Evolutionary conservation across 2,888 invertebrate genomes (phyloP), one percentile per base, ranked within the genome.

Genomic region (Boloria euphrosyne): DNA sequence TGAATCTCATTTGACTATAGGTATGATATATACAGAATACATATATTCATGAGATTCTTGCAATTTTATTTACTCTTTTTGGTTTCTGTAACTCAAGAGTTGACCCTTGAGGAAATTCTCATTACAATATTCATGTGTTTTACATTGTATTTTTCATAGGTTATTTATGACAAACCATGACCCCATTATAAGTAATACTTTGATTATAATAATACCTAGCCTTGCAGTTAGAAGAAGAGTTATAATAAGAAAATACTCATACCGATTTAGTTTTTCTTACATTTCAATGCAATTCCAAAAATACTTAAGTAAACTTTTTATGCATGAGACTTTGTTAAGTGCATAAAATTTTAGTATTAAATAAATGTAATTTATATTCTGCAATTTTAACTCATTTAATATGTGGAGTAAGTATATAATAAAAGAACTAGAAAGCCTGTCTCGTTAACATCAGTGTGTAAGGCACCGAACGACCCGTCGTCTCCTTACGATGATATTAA

Each of bases 401-500:
- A n/a, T 49, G 4, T 47, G 47, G 13, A n/a, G n/a, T 44, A 22
- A 16, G 14, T 4, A 10, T 38, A 44, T 7, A 44, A 1, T 52
- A 14, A 14, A 27, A 13, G 27, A n/a, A 13, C 50, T 16, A 50
- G 31, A 17, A 27, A 44, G 52, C 14, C 43, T 52, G 13, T 53
- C 38, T 57, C 54, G 64, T 62, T 57, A 57, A 51, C 50, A 57
- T 57, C 57, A 46, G 57, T 57, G 16, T 50, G 22, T 44, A 16
- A 13, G 44, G 50, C 17, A 10, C 43, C 17, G 50, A 50, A 57
- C 57, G 63, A 44, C 38, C 18, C 43, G 55, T n/a, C 18, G 55
- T 55, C 57, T 50, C 31, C 52, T 46, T 58, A 57, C 18, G 62
- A 54, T 46, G 66, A 65, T 65, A 71, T 67, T 64, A 67, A 69